A percentile compares a stretch with the other conserved stretches of the same genome.
Evolutionary conservation across 2,113 vertebrate species (phyloP).

Genomic region (Aegithalos caudatus): DNA sequence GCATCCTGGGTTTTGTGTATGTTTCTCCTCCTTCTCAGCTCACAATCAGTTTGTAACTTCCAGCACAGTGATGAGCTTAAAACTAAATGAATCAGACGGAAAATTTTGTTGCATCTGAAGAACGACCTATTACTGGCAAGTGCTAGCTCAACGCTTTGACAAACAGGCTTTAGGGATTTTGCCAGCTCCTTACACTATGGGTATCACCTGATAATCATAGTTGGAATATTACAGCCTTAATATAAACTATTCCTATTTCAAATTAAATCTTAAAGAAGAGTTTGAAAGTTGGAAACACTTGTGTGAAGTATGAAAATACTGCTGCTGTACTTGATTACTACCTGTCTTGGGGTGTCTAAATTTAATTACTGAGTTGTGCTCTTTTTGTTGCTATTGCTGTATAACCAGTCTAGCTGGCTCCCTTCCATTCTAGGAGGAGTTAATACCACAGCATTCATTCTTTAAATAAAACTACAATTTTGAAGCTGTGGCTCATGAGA

Average conservation of each 20-base stretch:
- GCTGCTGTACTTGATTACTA: background rate
- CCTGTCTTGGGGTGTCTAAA: background rate
- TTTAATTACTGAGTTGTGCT: background rate
- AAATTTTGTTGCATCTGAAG: background rate
- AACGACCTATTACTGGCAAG: background rate
- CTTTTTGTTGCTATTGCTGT: background rate
- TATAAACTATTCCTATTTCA: background rate
- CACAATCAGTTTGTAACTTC: background rate
- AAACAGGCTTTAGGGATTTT: background rate
- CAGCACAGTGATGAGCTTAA: background rate
- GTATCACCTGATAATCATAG: background rate
- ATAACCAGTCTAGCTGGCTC: constrained; percentile 9
- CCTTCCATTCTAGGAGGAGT: background rate
- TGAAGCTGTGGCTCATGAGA: background rate
- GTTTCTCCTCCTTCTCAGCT: background rate
- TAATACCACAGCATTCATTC: background rate
- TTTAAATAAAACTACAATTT: background rate
- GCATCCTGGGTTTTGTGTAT: background rate
- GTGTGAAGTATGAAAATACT: background rate
- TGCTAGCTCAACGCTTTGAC: background rate
- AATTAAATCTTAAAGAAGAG: background rate
- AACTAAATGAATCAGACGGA: background rate
- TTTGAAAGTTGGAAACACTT: background rate
- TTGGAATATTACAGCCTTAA: background rate
- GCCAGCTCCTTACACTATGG: background rate